Base-by-base conservation (phyloP, 2,888 invertebrate genomes). In the Hoplodrina ambigua region DNA sequence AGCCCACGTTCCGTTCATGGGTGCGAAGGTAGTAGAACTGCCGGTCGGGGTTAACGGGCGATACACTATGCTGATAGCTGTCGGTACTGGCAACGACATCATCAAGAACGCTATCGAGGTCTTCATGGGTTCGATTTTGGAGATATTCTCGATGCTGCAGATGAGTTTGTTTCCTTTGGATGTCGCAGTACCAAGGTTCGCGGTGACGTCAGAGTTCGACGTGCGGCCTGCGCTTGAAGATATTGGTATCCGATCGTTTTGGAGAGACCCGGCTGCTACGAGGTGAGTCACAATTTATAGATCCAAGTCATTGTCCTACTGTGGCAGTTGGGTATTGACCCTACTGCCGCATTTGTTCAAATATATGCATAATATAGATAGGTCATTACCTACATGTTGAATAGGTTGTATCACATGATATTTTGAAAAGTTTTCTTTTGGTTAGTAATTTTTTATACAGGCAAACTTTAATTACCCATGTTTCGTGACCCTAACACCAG, bases 11-110 rank as follows among this genome's bases (percentile, higher is more conserved):
- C 86, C 86, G 0, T 65, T 83, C 13, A 52, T 85, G 46, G 80
- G 86, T 19, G 75, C 85, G 4, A 90, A 89, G 59, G 78, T 88
- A 0, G 10, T 90, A 15, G 87, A 88, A 57, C 64, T 90, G 1
- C 89, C 90, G 0, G 85, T 90, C 0, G 90, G 90, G 0, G 49
- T 37, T 0, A 72, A 85, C 1, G 85, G 85, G 0, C 78, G 87
- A 20, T 90, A 86, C 50, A 78, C 77, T 1, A 86, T 89, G 86
- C 37, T 88, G 19, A 76, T 87, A 2, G 85, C 80, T 5, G 67
- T 87, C 2, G 81, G 83, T 5, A 69, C 84, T 11, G 86, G 85
- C 0, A 75, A 72, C 20, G 60, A 62, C 25, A 6, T 75, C 1
- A 44, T 86, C 1, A 75, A 72, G 57, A 60, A 76, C 20, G 64